Evolutionary conservation across 2,113 vertebrate genomes (phyloP).

Genomic region (Podocnemis expansa): DNA sequence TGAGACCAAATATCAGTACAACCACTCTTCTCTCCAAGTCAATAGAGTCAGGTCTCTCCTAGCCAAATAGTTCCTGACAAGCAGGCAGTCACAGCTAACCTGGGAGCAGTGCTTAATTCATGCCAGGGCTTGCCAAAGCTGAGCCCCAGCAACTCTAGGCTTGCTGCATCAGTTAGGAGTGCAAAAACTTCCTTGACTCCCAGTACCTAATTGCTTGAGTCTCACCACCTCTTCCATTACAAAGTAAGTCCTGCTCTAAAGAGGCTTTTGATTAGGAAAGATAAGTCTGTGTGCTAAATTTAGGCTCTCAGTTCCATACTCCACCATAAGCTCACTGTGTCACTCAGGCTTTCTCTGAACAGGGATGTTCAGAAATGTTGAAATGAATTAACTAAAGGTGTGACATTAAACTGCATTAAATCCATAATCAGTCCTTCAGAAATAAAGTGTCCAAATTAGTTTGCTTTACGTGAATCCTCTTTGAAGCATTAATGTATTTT

Average conservation of each 20-base stretch:
- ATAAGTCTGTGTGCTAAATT: too few relatives aligned
- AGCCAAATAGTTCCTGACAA: neutral
- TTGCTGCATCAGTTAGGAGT: too few relatives aligned
- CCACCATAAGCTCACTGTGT: neutral
- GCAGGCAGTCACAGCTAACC: neutral
- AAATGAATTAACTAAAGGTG: neutral
- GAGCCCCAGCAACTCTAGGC: too few relatives aligned
- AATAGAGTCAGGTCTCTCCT: neutral
- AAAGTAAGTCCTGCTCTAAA: neutral
- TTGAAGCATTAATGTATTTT: neutral
- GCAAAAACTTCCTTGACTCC: too few relatives aligned
- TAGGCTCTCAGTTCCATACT: too few relatives aligned
- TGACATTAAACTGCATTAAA: neutral
- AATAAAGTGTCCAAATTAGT: neutral
- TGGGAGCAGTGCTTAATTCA: too few relatives aligned
- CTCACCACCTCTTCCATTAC: too few relatives aligned
- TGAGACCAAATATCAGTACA: neutral
- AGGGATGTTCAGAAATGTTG: neutral
- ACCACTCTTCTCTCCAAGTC: neutral
- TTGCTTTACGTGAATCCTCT: neutral
- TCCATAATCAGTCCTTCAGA: neutral
- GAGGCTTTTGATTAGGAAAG: neutral
- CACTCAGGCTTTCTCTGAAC: neutral
- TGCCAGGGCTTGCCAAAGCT: too few relatives aligned
- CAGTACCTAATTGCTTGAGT: too few relatives aligned